Conservation (phyloP, 2,113 vertebrate genomes). For the Pristiophorus japonicus region DNA sequence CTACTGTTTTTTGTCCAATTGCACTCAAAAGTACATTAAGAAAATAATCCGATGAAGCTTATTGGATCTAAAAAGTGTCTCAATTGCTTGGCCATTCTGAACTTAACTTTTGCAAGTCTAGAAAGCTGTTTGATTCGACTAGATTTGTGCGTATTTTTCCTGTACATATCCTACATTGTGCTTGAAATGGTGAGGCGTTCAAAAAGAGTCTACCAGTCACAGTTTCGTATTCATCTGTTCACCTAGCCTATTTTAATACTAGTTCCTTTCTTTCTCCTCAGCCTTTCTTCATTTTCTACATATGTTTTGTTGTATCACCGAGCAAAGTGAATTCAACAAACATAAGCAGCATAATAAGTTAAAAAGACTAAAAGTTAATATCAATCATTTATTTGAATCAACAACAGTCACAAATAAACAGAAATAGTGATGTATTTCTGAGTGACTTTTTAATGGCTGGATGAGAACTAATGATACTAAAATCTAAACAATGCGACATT, state of each 20-base stretch:
- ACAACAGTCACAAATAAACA: not conserved
- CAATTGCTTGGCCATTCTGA: not conserved
- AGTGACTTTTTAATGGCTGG: not conserved
- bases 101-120: not conserved
- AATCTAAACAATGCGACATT: not conserved
- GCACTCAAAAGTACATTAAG: not conserved
- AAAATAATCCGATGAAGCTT: not conserved
- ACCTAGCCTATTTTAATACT: not conserved
- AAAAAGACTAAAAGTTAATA: not conserved
- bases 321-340: not conserved
- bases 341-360: not conserved
- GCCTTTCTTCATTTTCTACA: not conserved
- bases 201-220: not conserved
- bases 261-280: not conserved
- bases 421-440: not conserved
- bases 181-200: not conserved
- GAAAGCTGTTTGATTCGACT: not conserved
- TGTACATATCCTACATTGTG: not conserved
- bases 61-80: not conserved
- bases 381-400: not conserved
- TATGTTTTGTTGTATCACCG: not conserved
- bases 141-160: not conserved
- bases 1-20: not conserved
- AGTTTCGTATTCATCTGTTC: not conserved
- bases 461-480: not conserved